Evolutionary conservation across 2,797 vertebrate genomes (phyloP).

Genomic region (Menidia menidia): DNA sequence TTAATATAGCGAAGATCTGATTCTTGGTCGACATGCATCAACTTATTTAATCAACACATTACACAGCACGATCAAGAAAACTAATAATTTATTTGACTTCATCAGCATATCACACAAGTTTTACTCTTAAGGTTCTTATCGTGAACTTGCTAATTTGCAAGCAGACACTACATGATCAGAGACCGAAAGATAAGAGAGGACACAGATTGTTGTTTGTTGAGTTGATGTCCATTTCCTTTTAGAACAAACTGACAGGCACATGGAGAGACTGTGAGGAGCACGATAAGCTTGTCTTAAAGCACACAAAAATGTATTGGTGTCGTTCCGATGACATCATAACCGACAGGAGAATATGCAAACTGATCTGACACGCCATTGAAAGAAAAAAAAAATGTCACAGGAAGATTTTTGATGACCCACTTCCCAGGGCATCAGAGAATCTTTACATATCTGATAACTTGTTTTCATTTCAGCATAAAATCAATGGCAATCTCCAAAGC

Average conservation of each 20-base stretch:
- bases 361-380: constrained; percentile 27
- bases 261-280: constrained; percentile 23
- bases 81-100: not conserved
- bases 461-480: not conserved
- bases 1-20: not conserved
- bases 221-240: not conserved
- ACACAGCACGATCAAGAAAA: too few relatives aligned
- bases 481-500: not conserved
- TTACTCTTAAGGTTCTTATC: not conserved
- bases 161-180: not conserved
- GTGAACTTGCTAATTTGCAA: not conserved
- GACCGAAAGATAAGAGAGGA: constrained; percentile 7
- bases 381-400: not conserved
- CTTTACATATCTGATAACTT: not conserved
- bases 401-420: constrained; percentile 25
- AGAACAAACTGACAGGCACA: constrained; percentile 23
- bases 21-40: not conserved
- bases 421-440: not conserved
- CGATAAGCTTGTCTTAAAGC: constrained; percentile 27
- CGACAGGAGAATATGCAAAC: constrained; percentile 34
- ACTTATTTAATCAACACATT: not conserved
- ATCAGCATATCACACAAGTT: too few relatives aligned
- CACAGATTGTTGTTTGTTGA: not conserved
- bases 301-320: constrained; percentile 24
- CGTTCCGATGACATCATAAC: constrained; percentile 35